phyloP scores from a whole-genome alignment of 2,113 vertebrate genomes.

The Cavia aperea region DNA sequence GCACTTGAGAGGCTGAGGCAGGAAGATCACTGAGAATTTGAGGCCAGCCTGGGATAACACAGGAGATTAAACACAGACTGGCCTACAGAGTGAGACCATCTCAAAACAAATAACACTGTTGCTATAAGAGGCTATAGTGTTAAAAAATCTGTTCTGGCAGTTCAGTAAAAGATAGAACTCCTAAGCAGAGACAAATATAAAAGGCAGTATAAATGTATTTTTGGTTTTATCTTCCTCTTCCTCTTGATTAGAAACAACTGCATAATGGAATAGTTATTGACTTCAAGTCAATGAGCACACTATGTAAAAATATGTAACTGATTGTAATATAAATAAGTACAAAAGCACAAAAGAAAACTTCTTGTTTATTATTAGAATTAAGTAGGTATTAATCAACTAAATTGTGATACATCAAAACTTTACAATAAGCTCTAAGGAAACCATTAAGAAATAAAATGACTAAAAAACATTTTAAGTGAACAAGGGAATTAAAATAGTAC shows the following conservation, averaged over 20 bases:
- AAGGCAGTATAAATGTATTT: not conserved
- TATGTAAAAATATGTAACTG: not conserved
- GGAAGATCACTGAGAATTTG: not conserved
- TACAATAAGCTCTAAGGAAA: not conserved
- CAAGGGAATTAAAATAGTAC: not conserved
- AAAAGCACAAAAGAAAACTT: not conserved
- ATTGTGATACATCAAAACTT: conserved; percentile 28
- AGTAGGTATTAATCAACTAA: not conserved
- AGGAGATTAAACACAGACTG: not conserved
- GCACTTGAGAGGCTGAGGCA: not conserved
- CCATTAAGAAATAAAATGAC: conserved; percentile 19
- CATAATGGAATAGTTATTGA: not conserved
- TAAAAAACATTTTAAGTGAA: not conserved
- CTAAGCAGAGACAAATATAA: not conserved
- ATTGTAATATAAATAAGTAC: not conserved
- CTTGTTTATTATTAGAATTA: conserved; percentile 11
- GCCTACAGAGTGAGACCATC: not conserved
- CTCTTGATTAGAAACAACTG: not conserved
- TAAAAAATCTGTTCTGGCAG: conserved; percentile 30
- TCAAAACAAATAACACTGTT: not conserved
- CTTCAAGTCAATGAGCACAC: not conserved
- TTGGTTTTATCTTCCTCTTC: not conserved
- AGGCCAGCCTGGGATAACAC: not conserved
- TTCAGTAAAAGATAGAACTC: not conserved
- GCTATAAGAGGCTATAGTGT: not conserved